These are phyloP conservation scores for Hycleus cichorii DNA, from an alignment of 1,140 invertebrate genomes.

Conservation along the genomic window DNA sequence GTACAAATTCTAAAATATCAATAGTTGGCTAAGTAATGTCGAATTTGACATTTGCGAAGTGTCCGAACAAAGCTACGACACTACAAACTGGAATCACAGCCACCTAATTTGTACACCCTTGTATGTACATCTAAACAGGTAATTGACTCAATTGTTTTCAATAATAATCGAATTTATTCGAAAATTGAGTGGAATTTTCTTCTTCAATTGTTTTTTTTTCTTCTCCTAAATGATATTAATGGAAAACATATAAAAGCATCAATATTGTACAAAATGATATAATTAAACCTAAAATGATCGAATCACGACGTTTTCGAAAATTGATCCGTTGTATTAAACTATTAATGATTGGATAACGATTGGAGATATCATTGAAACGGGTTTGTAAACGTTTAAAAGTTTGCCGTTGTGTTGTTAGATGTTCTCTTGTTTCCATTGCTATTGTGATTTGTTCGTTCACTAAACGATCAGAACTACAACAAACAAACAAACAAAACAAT, in stretches of 20 bases:
- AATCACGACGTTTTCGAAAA: constrained; percentile 84
- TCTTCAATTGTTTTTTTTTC: not conserved
- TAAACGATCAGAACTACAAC: constrained; percentile 79
- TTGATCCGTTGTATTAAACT: constrained; percentile 90
- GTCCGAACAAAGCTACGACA: too few species aligned
- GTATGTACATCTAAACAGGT: too few species aligned
- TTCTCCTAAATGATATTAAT: constrained; percentile 39
- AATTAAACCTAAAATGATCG: constrained; percentile 78
- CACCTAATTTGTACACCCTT: too few species aligned
- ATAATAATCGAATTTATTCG: too few species aligned
- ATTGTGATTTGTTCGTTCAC: constrained; percentile 96
- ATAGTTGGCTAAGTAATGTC: too few species aligned
- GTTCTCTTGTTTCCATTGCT: constrained; percentile 90
- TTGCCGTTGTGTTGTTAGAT: constrained; percentile 78
- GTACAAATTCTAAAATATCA: too few species aligned
- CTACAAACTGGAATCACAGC: too few species aligned
- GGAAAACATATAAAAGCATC: constrained; percentile 76
- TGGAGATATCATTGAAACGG: constrained; percentile 86
- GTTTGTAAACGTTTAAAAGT: constrained; percentile 86
- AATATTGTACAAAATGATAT: constrained; percentile 84
- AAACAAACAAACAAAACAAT: constrained; percentile 26
- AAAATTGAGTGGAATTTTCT: too few species aligned
- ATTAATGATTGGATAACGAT: constrained; percentile 81
- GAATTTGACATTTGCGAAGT: too few species aligned
- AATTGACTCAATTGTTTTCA: too few species aligned